These are phyloP conservation scores for Manis pentadactyla DNA, from an alignment of 2,797 vertebrate species.

Conservation along the genomic window DNA sequence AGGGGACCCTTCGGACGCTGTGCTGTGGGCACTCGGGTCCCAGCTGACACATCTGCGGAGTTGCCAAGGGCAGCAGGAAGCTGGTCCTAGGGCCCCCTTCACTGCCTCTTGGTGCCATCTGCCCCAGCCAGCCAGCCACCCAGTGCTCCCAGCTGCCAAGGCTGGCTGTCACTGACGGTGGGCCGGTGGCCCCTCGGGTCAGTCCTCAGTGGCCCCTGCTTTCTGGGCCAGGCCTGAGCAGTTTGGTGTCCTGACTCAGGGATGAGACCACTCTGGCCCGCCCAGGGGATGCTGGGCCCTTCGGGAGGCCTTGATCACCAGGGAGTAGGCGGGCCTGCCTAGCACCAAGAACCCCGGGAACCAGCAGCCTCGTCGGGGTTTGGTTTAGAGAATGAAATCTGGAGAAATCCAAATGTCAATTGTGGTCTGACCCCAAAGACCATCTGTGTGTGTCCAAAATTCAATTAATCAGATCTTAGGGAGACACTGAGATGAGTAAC, in stretches of 20 bases:
- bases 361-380: neutral
- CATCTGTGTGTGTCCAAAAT: neutral
- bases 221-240: neutral
- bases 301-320: neutral
- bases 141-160: neutral
- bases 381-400: neutral
- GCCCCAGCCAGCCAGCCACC: neutral
- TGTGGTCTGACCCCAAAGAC: neutral
- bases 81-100: neutral
- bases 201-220: neutral
- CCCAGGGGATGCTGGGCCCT: neutral
- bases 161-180: neutral
- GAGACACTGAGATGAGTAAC: neutral
- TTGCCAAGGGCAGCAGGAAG: neutral
- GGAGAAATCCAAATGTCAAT: too few relatives aligned
- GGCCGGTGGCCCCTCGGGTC: neutral
- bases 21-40: accelerated
- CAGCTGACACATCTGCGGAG: neutral
- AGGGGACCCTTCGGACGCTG: too few relatives aligned
- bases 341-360: neutral
- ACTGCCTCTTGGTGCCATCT: neutral
- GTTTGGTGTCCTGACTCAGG: neutral
- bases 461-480: neutral
- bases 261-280: neutral
- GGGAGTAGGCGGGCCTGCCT: accelerated